Conservation (phyloP, 1,140 invertebrate species). For the Camponotus pennsylvanicus region DNA sequence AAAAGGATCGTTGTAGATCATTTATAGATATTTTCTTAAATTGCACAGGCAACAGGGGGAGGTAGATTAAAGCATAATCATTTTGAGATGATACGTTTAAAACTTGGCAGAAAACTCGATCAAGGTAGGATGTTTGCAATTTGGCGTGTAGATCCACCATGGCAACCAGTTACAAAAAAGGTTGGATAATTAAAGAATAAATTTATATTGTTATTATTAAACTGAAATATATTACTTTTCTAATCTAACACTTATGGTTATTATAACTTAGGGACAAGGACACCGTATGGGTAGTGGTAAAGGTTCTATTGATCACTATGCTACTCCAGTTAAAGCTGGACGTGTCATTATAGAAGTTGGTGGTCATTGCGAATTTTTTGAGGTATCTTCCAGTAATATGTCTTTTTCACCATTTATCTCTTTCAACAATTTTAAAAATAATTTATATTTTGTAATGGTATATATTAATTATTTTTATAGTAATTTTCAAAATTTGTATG, state of each 20-base stretch:
- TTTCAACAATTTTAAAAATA: constrained; percentile 2
- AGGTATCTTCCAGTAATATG: constrained; percentile 87
- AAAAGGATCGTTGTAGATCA: not conserved
- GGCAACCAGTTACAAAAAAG: constrained; percentile 97
- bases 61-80: constrained; percentile 93
- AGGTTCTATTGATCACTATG: constrained; percentile 97
- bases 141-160: constrained; percentile 97
- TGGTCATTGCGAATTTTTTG: constrained; percentile 94
- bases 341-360: constrained; percentile 98
- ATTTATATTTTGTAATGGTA: not conserved
- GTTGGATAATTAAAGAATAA: constrained; percentile 76
- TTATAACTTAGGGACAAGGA: constrained; percentile 90
- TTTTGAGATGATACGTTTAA: constrained; percentile 95
- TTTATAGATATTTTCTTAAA: not conserved
- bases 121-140: constrained; percentile 95
- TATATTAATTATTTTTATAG: not conserved
- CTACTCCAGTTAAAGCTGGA: constrained; percentile 95
- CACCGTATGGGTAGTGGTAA: constrained; percentile 98
- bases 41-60: constrained; percentile 91
- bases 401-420: not conserved
- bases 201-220: not conserved
- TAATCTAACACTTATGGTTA: not conserved
- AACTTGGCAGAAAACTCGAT: constrained; percentile 92
- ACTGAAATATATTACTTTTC: not conserved
- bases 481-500: not conserved